phyloP scores from a whole-genome alignment of 2,113 vertebrate genomes.

The Gymnogyps californianus region DNA sequence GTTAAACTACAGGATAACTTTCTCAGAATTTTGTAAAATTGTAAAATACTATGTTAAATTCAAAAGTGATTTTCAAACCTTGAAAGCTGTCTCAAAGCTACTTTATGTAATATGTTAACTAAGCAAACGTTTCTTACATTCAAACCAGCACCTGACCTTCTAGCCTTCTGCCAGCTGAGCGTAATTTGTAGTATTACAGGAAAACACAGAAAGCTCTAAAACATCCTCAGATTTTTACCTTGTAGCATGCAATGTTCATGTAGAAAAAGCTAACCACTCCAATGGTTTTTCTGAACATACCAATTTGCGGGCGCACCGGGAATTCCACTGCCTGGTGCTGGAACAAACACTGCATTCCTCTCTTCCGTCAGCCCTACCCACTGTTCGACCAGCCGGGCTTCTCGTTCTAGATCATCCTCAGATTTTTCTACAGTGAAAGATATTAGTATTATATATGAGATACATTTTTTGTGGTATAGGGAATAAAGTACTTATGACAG shows the following conservation, averaged over 20 bases:
- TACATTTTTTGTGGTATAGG: neutral
- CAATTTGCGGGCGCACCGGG: conserved; percentile 93
- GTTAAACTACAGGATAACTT: neutral
- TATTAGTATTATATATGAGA: neutral
- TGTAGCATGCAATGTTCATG: neutral
- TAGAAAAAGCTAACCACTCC: neutral
- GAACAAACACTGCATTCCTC: conserved; percentile 92
- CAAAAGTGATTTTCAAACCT: neutral
- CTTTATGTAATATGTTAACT: neutral
- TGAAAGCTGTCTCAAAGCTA: neutral
- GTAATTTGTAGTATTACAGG: neutral
- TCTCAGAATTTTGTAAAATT: neutral
- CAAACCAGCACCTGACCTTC: neutral
- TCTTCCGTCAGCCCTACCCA: conserved; percentile 98
- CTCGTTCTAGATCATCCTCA: conserved; percentile 90
- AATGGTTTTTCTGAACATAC: conserved; percentile 61
- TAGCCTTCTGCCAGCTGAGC: neutral
- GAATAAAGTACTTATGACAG: neutral
- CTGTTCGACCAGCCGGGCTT: conserved; percentile 93
- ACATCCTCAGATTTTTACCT: neutral
- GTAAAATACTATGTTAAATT: neutral
- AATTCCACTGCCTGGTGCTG: conserved; percentile 90
- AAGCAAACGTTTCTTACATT: neutral
- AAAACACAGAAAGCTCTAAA: neutral
- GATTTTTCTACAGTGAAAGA: conserved; percentile 81